These are phyloP conservation scores for Ophioninae sp. DNA, from an alignment of 2,888 invertebrate species.

Conservation along the genomic window DNA sequence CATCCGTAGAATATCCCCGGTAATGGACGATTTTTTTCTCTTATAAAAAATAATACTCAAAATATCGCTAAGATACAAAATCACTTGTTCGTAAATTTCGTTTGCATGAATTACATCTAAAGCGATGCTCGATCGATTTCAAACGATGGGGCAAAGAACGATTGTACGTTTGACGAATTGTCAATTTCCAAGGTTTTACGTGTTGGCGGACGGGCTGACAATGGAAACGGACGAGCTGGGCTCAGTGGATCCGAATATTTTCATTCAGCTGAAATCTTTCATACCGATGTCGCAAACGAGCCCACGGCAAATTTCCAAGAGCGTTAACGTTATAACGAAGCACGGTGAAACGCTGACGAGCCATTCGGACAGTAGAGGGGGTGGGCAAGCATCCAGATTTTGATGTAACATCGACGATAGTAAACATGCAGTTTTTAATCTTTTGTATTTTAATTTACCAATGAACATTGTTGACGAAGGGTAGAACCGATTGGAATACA, in stretches of 20 bases:
- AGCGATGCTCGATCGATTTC: background rate
- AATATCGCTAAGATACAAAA: background rate
- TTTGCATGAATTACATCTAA: background rate
- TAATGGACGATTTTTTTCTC: slow-evolving; percentile 62
- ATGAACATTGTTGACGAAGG: background rate
- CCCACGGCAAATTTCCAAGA: slow-evolving; percentile 75
- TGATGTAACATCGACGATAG: slow-evolving; percentile 19
- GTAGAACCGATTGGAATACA: background rate
- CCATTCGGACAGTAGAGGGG: slow-evolving; percentile 88
- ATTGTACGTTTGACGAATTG: background rate
- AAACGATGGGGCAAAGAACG: background rate
- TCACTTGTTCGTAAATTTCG: background rate
- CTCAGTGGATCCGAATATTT: slow-evolving; percentile 69
- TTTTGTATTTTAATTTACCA: background rate
- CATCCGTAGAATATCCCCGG: slow-evolving; percentile 82
- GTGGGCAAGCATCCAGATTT: slow-evolving; percentile 86
- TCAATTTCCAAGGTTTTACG: slow-evolving; percentile 71
- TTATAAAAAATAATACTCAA: background rate
- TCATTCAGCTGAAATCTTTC: slow-evolving; percentile 65
- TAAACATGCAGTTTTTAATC: slow-evolving; percentile 27
- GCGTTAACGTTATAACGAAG: slow-evolving; percentile 87
- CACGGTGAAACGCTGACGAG: slow-evolving; percentile 85
- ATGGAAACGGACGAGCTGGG: slow-evolving; percentile 73
- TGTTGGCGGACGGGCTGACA: slow-evolving; percentile 72
- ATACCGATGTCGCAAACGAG: slow-evolving; percentile 66